Evolutionary conservation across 2,113 vertebrate genomes (phyloP).

Genomic region (Ciconia maguari): DNA sequence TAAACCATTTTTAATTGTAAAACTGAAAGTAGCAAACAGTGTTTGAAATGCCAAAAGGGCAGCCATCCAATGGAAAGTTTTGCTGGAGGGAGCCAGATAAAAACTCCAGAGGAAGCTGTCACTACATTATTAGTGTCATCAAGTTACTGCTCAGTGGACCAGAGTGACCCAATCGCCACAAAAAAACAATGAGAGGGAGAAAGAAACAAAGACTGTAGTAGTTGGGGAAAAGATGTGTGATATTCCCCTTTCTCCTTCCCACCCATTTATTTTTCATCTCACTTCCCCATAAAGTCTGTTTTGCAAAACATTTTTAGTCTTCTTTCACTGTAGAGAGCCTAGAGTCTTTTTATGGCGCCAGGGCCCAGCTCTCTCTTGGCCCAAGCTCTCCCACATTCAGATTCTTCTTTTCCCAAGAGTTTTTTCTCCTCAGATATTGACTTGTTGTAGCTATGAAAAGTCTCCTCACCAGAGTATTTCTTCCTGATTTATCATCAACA

Average conservation of each 20-base stretch:
- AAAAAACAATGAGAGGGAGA: not conserved
- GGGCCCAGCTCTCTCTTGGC: not conserved
- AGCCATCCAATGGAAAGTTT: not conserved
- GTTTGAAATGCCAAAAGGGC: not conserved
- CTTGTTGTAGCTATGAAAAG: not conserved
- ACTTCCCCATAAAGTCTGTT: not conserved
- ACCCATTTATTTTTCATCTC: not conserved
- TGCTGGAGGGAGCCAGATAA: not conserved
- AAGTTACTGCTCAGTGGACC: not conserved
- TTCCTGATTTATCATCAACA: slow-evolving; percentile 7
- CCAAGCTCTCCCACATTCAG: not conserved
- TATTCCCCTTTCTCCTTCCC: not conserved
- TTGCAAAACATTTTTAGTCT: not conserved
- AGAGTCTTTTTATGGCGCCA: not conserved
- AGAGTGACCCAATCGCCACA: not conserved
- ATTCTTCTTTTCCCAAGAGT: not conserved
- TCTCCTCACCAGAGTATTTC: not conserved
- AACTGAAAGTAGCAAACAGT: not conserved
- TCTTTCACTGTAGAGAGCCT: not conserved
- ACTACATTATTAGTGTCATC: not conserved
- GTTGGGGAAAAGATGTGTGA: not conserved
- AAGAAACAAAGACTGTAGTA: not conserved
- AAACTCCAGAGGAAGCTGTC: not conserved
- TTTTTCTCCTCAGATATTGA: not conserved
- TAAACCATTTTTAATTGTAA: not conserved